A percentile compares a stretch with the other conserved stretches of the same genome.
phyloP scores from a whole-genome alignment of 2,797 vertebrate genomes.

The Thripadectes ignobilis region DNA sequence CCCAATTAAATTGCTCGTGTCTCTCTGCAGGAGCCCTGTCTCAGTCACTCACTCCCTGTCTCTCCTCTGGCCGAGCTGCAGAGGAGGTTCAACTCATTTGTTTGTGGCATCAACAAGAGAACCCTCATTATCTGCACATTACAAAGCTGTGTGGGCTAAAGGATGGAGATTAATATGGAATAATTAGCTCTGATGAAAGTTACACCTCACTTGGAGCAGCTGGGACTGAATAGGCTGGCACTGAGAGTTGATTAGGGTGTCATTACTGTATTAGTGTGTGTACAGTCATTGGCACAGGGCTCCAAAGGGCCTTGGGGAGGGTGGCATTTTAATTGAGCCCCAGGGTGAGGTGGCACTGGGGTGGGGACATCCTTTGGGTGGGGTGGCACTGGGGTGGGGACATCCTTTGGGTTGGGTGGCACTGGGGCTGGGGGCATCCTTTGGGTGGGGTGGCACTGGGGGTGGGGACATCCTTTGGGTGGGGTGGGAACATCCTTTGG shows the following conservation, averaged over 20 bases:
- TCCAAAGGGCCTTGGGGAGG: background rate
- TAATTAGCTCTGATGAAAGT: conserved; percentile 47
- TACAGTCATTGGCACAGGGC: background rate
- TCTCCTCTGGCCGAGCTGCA: background rate
- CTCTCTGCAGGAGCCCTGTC: background rate
- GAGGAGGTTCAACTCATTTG: conserved; percentile 12
- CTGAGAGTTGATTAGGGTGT: conserved; percentile 49
- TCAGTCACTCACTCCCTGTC: background rate
- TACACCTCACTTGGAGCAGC: conserved; percentile 30
- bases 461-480: background rate
- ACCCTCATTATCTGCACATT: conserved; percentile 29
- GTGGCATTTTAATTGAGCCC: conserved; percentile 24
- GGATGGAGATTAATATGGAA: conserved; percentile 45
- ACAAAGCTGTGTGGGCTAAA: conserved; percentile 17
- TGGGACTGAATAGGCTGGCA: conserved; percentile 33
- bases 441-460: background rate
- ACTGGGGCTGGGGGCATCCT: too few species aligned
- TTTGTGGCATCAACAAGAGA: conserved; percentile 35
- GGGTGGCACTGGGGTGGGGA: too few species aligned
- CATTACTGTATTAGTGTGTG: conserved; percentile 23
- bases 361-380: background rate
- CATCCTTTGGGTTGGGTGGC: too few species aligned
- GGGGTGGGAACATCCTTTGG: too few species aligned
- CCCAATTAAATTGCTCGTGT: conserved; percentile 30
- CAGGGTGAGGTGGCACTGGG: background rate